A percentile compares a stretch with the other conserved stretches of the same genome.
Evolutionary conservation across 2,888 invertebrate genomes (phyloP).

Genomic region (Operophtera brumata): DNA sequence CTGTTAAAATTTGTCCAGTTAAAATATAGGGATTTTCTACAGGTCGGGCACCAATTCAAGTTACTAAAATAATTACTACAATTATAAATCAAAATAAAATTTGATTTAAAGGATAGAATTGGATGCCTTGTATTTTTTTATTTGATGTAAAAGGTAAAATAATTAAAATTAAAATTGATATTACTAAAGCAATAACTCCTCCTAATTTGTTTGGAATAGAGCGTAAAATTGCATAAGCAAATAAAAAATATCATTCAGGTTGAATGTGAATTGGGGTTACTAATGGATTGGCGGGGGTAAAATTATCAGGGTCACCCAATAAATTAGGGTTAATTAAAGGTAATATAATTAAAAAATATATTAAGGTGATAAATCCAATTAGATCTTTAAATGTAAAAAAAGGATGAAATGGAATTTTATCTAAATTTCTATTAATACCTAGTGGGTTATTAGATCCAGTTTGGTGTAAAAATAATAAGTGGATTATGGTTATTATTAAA

Average conservation of each 20-base stretch:
- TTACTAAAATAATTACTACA: constrained; percentile 81
- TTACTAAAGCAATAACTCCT: constrained; percentile 84
- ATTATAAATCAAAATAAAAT: constrained; percentile 81
- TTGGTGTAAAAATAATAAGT: constrained; percentile 84
- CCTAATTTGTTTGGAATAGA: constrained; percentile 90
- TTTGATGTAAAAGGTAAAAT: constrained; percentile 80
- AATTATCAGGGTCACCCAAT: constrained; percentile 87
- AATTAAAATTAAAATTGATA: constrained; percentile 85
- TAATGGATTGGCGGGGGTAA: constrained; percentile 84
- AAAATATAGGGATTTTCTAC: constrained; percentile 84
- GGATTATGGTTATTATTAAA: constrained; percentile 81
- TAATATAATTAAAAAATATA: constrained; percentile 75
- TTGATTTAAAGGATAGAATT: constrained; percentile 83
- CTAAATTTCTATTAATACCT: constrained; percentile 83
- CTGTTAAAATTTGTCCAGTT: constrained; percentile 81
- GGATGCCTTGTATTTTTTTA: constrained; percentile 80
- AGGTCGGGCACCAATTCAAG: constrained; percentile 86
- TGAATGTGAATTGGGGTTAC: constrained; percentile 88
- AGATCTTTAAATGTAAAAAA: constrained; percentile 84
- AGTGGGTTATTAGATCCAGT: constrained; percentile 84
- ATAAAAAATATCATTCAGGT: constrained; percentile 92
- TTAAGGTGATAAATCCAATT: constrained; percentile 80
- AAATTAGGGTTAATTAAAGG: constrained; percentile 79
- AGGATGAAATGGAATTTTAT: constrained; percentile 86
- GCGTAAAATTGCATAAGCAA: constrained; percentile 91